phyloP scores from a whole-genome alignment of 2,888 invertebrate species.

The Cheilosia impressa region DNA sequence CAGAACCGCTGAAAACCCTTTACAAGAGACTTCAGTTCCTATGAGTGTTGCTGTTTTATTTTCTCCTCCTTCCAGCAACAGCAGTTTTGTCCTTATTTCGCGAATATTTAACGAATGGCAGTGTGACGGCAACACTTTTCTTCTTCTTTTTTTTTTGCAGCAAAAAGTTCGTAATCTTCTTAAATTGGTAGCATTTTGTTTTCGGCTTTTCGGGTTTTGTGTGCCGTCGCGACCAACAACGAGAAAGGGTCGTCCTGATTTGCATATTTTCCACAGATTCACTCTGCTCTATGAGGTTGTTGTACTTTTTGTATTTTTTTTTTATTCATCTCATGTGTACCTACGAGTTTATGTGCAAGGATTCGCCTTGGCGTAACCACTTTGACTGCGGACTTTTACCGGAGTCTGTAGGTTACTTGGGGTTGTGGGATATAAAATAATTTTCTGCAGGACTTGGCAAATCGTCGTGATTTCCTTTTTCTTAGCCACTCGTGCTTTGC shows the following conservation, averaged over 20 bases:
- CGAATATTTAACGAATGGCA: constrained; percentile 38
- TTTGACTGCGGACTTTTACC: not conserved
- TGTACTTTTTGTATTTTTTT: constrained; percentile 4
- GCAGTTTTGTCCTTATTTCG: constrained; percentile 45
- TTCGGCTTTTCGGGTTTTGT: constrained; percentile 62
- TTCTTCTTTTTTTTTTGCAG: constrained; percentile 30
- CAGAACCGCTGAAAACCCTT: constrained; percentile 24
- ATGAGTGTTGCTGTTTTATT: constrained; percentile 20
- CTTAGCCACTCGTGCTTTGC: no score
- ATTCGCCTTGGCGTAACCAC: not conserved
- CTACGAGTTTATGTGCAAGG: not conserved
- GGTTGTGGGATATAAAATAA: no score
- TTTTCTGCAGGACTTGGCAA: no score
- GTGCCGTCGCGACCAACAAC: not conserved
- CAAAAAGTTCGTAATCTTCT: constrained; percentile 70
- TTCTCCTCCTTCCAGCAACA: not conserved
- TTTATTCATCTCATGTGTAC: constrained; percentile 20
- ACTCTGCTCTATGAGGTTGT: constrained; percentile 4
- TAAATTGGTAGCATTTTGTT: constrained; percentile 71
- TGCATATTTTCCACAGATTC: constrained; percentile 62
- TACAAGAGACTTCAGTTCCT: constrained; percentile 26
- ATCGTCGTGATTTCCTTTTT: no score
- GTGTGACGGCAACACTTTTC: constrained; percentile 32
- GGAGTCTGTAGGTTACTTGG: no score
- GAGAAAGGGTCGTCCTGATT: constrained; percentile 46